Evolutionary conservation across 2,113 vertebrate genomes (phyloP).

Genomic region (Percopsis transmontana): DNA sequence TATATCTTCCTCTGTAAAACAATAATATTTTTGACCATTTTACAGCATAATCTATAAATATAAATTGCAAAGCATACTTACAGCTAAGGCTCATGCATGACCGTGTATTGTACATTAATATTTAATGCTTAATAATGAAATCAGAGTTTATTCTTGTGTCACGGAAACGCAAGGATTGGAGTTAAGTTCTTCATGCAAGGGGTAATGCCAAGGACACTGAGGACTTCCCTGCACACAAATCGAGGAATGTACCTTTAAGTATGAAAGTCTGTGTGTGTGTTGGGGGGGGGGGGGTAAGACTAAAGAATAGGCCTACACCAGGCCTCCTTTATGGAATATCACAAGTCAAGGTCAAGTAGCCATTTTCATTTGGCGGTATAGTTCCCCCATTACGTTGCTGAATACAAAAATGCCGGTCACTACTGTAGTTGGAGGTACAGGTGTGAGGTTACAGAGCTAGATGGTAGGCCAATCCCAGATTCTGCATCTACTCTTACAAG

Average conservation of each 20-base stretch:
- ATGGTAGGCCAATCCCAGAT: conserved; percentile 13
- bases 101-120: conserved; percentile 82
- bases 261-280: conserved; percentile 8
- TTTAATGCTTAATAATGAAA: conserved; percentile 78
- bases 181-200: conserved; percentile 70
- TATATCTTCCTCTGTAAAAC: conserved; percentile 72
- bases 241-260: neutral
- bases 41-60: conserved; percentile 87
- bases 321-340: neutral
- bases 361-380: conserved; percentile 27
- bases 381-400: neutral
- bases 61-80: conserved; percentile 84
- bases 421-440: conserved; percentile 27
- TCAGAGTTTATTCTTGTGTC: conserved; percentile 71
- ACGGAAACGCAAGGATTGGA: conserved; percentile 70
- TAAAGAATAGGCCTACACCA: neutral
- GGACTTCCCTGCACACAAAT: conserved; percentile 50
- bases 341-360: neutral
- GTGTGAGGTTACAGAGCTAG: conserved; percentile 23
- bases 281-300: neutral
- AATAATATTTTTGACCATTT: conserved; percentile 77
- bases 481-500: conserved; percentile 46
- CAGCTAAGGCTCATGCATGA: conserved; percentile 90
- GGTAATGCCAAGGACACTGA: conserved; percentile 21
- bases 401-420: conserved; percentile 43